These are phyloP conservation scores for Barnardius zonarius DNA, from an alignment of 2,113 vertebrate species.

Conservation along the genomic window DNA sequence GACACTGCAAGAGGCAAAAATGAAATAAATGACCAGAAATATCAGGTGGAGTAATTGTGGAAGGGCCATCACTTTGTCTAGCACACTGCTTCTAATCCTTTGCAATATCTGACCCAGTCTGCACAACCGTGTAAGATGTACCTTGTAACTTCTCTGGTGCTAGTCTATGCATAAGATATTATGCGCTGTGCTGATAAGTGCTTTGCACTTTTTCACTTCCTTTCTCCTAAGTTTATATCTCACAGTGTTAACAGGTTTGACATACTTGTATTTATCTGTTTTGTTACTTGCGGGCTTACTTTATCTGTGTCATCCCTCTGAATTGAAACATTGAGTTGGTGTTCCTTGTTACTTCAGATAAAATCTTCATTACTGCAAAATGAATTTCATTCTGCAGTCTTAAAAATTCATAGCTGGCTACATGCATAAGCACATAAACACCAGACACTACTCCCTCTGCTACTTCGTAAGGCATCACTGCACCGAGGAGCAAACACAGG, in stretches of 20 bases:
- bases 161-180: background rate
- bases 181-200: background rate
- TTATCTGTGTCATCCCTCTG: background rate
- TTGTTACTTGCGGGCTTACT: background rate
- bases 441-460: background rate
- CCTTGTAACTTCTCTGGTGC: background rate
- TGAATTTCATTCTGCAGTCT: background rate
- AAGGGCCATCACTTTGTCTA: background rate
- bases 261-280: background rate
- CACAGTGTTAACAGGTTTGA: background rate
- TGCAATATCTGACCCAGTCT: background rate
- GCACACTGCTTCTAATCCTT: background rate
- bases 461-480: background rate
- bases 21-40: background rate
- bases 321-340: background rate
- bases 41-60: background rate
- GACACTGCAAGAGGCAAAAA: background rate
- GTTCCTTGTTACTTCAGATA: background rate
- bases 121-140: background rate
- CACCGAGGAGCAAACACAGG: background rate
- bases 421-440: background rate
- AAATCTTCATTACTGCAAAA: constrained; percentile 38
- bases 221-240: background rate
- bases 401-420: constrained; percentile 26
- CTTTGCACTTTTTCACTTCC: background rate